Evolutionary conservation across 64 coral and sea anemone species (phyloP), one percentile per base, ranked within the genome.

Genomic region (Exaiptasia diaphana): DNA sequence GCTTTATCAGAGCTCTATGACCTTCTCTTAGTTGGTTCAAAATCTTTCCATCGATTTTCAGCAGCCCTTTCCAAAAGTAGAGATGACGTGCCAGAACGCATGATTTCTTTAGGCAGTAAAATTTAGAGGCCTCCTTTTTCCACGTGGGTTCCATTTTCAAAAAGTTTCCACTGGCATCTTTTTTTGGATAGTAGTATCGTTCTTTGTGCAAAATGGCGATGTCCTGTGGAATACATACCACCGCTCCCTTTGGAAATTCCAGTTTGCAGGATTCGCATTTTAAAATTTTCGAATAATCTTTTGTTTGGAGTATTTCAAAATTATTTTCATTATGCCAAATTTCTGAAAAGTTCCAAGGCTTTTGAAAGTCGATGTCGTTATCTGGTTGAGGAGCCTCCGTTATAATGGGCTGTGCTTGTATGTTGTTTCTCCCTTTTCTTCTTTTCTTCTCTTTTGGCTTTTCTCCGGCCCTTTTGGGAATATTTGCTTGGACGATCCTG

Each of bases 41-140:
- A n/a, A n/a, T n/a, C n/a, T n/a, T n/a, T n/a, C n/a, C n/a, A n/a
- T n/a, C n/a, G n/a, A n/a, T n/a, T n/a, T n/a, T n/a, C n/a, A n/a
- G n/a, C n/a, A n/a, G n/a, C n/a, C n/a, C n/a, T n/a, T 82, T 82
- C 79, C 82, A 85, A 60, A 75, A 85, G 55, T 64, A 85, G 18
- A 54, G 53, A 49, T 75, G 70, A 5, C 82, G 20, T 42, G 52
- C 20, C 30, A 74, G 15, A 20, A 85, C 35, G 30, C 54, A 85
- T 10, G 39, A 29, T 43, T 59, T 75, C 7, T 57, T 61, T 1
- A 30, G 34, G 35, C 70, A 75, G 39, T 85, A 75, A n/a, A 74
- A 85, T 63, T 42, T 27, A 6, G 22, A 14, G 38, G 71, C 30
- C 54, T 74, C 53, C 31, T 62, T 73, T 22, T 60, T 75, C 38